Conservation (phyloP, 2,888 invertebrate species). For the Galerucella pusilla region DNA sequence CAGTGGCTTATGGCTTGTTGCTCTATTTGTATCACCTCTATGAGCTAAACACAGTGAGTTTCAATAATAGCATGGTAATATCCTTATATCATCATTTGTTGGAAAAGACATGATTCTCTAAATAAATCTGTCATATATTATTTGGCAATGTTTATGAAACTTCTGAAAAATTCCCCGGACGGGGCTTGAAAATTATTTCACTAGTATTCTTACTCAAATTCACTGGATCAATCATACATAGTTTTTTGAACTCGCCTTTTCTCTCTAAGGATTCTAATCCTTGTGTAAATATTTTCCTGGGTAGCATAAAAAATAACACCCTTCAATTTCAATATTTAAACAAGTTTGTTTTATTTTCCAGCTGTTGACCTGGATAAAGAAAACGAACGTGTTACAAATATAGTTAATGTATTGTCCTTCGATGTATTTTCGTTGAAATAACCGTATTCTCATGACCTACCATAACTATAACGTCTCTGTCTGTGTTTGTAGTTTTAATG, state of each 20-base stretch:
- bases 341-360: conserved; percentile 28
- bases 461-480: conserved; percentile 34
- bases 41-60: too few relatives aligned
- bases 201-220: too few relatives aligned
- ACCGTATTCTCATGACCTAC: conserved; percentile 36
- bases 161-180: too few relatives aligned
- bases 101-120: too few relatives aligned
- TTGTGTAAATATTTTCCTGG: conserved; percentile 2
- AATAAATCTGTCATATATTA: too few relatives aligned
- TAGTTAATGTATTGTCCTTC: conserved; percentile 32
- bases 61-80: too few relatives aligned
- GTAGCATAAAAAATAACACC: conserved; percentile 17
- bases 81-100: too few relatives aligned
- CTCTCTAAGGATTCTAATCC: not conserved
- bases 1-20: too few relatives aligned
- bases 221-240: too few relatives aligned
- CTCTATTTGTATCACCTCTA: too few relatives aligned
- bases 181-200: too few relatives aligned
- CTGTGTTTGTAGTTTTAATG: conserved; percentile 37
- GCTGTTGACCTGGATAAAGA: conserved; percentile 32
- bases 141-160: too few relatives aligned
- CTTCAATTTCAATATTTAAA: conserved; percentile 27
- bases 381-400: conserved; percentile 29
- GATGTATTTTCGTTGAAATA: conserved; percentile 35
- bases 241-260: not conserved